These are phyloP conservation scores for Gisinianus flammeolus DNA, from an alignment of 2,888 invertebrate genomes.

Conservation along the genomic window DNA sequence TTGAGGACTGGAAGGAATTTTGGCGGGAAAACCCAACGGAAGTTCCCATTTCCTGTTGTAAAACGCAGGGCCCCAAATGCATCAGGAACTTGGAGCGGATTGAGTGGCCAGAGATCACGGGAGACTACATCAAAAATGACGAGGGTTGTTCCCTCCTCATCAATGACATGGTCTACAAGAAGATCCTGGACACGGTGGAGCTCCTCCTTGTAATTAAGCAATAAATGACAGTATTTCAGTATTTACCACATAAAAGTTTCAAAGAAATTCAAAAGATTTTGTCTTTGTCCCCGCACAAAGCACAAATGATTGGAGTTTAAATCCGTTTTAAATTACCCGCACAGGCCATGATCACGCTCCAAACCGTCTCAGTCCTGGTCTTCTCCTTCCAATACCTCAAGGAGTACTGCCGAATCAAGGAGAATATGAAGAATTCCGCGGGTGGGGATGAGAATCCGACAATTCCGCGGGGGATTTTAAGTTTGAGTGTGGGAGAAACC, in stretches of 20 bases:
- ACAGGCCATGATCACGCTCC: background rate
- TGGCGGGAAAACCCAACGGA: background rate
- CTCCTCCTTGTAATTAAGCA: constrained; percentile 17
- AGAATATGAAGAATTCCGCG: background rate
- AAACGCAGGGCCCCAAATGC: background rate
- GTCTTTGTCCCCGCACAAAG: too few species aligned
- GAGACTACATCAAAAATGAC: constrained; percentile 32
- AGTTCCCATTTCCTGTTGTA: constrained; percentile 27
- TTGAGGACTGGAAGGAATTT: constrained; percentile 27
- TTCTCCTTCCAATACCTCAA: background rate
- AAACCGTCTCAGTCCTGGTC: background rate
- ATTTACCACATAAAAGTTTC: too few species aligned
- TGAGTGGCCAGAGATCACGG: constrained; percentile 22
- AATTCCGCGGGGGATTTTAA: background rate
- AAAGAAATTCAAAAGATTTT: too few species aligned
- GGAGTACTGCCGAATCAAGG: background rate
- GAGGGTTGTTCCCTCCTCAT: constrained; percentile 13
- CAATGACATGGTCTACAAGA: background rate
- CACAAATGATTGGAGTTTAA: too few species aligned
- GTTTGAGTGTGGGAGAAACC: constrained; percentile 7
- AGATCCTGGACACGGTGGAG: constrained; percentile 7
- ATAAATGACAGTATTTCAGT: too few species aligned
- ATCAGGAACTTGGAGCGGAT: constrained; percentile 14
- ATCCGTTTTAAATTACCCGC: too few species aligned
- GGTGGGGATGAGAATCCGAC: background rate